phyloP scores from a whole-genome alignment of 2,797 vertebrate genomes.

The Taeniopygia guttata region DNA sequence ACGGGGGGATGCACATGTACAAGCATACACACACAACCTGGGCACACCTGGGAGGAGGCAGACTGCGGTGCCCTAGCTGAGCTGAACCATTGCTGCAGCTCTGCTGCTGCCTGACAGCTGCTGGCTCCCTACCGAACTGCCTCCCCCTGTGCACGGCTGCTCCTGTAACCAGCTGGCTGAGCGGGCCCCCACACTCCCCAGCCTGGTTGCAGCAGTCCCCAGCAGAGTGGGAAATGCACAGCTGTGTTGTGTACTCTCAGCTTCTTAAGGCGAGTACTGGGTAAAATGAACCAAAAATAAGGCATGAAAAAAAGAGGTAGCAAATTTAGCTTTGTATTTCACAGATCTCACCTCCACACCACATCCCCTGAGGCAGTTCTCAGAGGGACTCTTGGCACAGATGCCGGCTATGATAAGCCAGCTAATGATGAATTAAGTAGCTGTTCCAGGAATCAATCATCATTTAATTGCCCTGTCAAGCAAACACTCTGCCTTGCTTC shows the following conservation, averaged over 20 bases:
- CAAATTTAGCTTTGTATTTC: neutral
- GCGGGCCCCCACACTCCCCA: neutral
- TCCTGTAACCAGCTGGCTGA: neutral
- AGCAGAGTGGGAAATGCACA: neutral
- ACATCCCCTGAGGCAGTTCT: neutral
- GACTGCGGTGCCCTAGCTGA: neutral
- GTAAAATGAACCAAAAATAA: neutral
- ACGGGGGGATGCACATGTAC: neutral
- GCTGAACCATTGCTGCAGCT: neutral
- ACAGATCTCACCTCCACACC: neutral
- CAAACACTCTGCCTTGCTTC: conserved; percentile 36
- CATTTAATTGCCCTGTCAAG: conserved; percentile 49
- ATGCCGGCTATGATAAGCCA: conserved; percentile 9
- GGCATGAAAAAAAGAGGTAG: neutral
- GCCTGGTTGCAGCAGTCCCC: neutral
- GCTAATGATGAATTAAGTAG: conserved; percentile 59
- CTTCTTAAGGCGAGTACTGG: neutral
- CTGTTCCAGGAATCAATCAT: conserved; percentile 59
- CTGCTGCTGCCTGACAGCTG: neutral
- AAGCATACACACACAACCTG: rapidly evolving
- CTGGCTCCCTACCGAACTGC: neutral
- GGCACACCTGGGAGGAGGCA: neutral
- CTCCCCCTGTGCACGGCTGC: neutral
- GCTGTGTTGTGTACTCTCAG: neutral
- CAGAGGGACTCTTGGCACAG: conserved; percentile 16